phyloP scores from a whole-genome alignment of 2,888 invertebrate genomes.

The Mesochorus sp. region DNA sequence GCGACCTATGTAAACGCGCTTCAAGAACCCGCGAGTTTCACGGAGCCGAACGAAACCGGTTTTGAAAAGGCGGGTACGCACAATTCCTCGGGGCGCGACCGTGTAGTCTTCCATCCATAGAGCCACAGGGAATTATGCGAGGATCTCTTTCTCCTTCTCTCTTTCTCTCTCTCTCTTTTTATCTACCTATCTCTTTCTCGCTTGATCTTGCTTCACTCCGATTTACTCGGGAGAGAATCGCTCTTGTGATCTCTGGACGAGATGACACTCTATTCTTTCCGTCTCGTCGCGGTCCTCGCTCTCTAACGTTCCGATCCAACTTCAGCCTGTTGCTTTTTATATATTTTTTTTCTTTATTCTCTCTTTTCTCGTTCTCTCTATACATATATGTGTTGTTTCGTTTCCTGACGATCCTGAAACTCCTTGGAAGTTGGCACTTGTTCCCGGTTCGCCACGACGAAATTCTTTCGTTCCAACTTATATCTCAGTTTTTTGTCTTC shows the following conservation, averaged over 20 bases:
- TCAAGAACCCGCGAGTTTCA: constrained; percentile 68
- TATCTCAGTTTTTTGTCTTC: constrained; percentile 12
- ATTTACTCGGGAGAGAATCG: constrained; percentile 30
- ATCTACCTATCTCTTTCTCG: neutral
- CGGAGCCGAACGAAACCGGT: constrained; percentile 79
- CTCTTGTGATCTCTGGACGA: constrained; percentile 36
- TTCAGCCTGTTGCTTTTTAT: constrained; percentile 2
- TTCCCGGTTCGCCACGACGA: neutral
- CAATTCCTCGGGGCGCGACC: constrained; percentile 68
- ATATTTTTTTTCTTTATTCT: no score
- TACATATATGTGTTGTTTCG: neutral
- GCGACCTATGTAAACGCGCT: constrained; percentile 76
- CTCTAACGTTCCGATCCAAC: neutral
- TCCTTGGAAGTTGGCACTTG: constrained; percentile 1
- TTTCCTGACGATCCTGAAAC: neutral
- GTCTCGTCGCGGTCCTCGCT: neutral
- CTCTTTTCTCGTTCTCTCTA: no score
- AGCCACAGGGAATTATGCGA: constrained; percentile 62
- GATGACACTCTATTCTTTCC: constrained; percentile 24
- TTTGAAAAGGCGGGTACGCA: constrained; percentile 69
- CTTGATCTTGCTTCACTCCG: constrained; percentile 37
- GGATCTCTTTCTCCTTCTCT: constrained; percentile 46
- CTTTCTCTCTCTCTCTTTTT: neutral
- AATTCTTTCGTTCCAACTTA: neutral
- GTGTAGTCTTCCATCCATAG: constrained; percentile 63